Evolutionary conservation across 2,888 invertebrate genomes (phyloP).

Genomic region (Eupithecia insigniata): DNA sequence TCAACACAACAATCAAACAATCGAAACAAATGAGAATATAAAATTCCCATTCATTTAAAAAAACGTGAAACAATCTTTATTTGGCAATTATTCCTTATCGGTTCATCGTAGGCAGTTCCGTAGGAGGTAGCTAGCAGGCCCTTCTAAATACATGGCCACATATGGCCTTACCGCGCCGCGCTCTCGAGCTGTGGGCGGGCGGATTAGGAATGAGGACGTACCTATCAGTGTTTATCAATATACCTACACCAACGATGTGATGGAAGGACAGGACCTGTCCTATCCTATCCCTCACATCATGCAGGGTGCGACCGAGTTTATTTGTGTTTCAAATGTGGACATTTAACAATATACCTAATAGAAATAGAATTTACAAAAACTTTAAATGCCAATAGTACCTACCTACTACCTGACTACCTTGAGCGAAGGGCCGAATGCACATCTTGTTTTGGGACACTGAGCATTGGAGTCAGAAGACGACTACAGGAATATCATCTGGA

Average conservation of each 20-base stretch:
- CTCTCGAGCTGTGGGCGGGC: constrained; percentile 43
- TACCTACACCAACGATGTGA: constrained; percentile 20
- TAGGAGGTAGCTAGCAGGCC: constrained; percentile 45
- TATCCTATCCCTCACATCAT: no score
- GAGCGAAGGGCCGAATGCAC: neutral
- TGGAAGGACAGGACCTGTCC: neutral
- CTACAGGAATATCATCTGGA: neutral
- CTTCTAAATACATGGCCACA: constrained; percentile 53
- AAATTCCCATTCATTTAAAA: constrained; percentile 9
- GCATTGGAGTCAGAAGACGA: neutral
- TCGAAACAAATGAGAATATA: constrained; percentile 8
- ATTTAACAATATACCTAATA: neutral
- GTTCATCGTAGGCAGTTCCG: constrained; percentile 40
- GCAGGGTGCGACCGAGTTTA: constrained; percentile 7
- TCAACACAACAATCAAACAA: neutral
- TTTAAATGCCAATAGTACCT: neutral
- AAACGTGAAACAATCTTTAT: constrained; percentile 34
- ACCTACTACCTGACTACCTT: no score
- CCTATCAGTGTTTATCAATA: constrained; percentile 8
- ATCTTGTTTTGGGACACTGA: neutral
- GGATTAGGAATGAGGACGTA: constrained; percentile 15
- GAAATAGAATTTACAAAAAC: neutral
- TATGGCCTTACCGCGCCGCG: constrained; percentile 52
- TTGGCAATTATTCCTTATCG: constrained; percentile 41
- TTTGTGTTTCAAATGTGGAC: neutral